Evolutionary conservation across 2,797 vertebrate species (phyloP).

Genomic region (Muraenolepis orangiensis): DNA sequence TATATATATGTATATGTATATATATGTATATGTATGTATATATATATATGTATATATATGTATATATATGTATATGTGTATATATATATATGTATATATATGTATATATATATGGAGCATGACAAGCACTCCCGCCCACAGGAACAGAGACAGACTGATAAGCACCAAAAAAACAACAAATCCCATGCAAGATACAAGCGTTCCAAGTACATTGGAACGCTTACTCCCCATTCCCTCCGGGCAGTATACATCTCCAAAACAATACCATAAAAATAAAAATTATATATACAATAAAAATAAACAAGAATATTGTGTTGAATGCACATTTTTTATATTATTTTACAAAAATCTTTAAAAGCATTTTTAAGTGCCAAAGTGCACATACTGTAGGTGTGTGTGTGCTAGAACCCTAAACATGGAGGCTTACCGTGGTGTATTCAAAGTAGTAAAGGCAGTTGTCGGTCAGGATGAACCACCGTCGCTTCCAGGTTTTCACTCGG

Average conservation of each 20-base stretch:
- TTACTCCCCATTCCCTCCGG: too few relatives aligned
- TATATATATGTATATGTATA: conserved; percentile 7
- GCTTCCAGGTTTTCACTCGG: conserved; percentile 93
- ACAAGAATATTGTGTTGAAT: too few relatives aligned
- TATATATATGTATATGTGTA: neutral
- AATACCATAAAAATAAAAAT: too few relatives aligned
- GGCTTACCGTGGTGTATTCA: conserved; percentile 90
- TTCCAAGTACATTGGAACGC: too few relatives aligned
- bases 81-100: conserved; percentile 8
- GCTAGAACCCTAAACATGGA: neutral
- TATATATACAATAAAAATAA: too few relatives aligned
- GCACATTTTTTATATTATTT: too few relatives aligned
- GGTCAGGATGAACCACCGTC: conserved; percentile 91
- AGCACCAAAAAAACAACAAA: conserved; percentile 4
- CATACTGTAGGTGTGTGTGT: neutral
- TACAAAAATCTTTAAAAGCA: too few relatives aligned
- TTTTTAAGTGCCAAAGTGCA: too few relatives aligned
- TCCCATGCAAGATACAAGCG: too few relatives aligned
- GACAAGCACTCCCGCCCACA: neutral
- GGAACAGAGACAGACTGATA: neutral
- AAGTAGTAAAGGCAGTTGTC: conserved; percentile 97
- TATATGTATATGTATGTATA: neutral
- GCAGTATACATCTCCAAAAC: too few relatives aligned
- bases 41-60: conserved; percentile 6
- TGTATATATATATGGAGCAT: neutral